Base-by-base conservation (phyloP, 2,888 invertebrate species). In the Drosophila percnosoma region DNA sequence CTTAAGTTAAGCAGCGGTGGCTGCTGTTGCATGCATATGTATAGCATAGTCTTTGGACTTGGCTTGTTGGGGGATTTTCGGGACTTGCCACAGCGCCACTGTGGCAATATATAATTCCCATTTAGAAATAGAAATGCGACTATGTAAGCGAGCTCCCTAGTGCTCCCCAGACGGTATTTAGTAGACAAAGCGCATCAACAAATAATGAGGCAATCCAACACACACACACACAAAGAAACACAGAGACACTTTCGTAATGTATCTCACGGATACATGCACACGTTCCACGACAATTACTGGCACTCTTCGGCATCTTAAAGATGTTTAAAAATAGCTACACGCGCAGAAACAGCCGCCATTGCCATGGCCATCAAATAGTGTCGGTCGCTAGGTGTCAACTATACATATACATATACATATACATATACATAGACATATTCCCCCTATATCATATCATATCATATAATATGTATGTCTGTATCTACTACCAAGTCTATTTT, bases 331-430 rank as follows among this genome's bases (percentile, higher is more conserved):
- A 61, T 75, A 75, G 66, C 60, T 42, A 34, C 58, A 45, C 45
- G 45, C 45, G 15, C 45, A 27, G 45, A 45, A 45, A 38, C 10
- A 49, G 33, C 40, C 57, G 40, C 70, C 80, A 78, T 68, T 77
- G 78, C 78, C 78, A 81, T 61, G 78, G 78, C 82, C 78, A 81
- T 66, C 63, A 78, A 78, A 78, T 78, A 81, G 73, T 78, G 68
- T 78, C 70, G 59, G 27, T 24, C 13, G 27, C 18, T 55, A 78
- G 73, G 78, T 78, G 82, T 78, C 78, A 81, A 78, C 64, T 73
- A 45, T 7, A 21, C 21, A 21, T 2, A 45, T 7, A 36, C 3
- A 36, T 24, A 31, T 36, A 24, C 6, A 53, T 24, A 34, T 1
- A 15, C 7, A 24, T 15, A 29, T 29, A 7, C 29, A 29, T 29